These are phyloP conservation scores for Zoanthus sansibaricus DNA, from an alignment of 92 coral and sea anemone genomes.

Conservation along the genomic window DNA sequence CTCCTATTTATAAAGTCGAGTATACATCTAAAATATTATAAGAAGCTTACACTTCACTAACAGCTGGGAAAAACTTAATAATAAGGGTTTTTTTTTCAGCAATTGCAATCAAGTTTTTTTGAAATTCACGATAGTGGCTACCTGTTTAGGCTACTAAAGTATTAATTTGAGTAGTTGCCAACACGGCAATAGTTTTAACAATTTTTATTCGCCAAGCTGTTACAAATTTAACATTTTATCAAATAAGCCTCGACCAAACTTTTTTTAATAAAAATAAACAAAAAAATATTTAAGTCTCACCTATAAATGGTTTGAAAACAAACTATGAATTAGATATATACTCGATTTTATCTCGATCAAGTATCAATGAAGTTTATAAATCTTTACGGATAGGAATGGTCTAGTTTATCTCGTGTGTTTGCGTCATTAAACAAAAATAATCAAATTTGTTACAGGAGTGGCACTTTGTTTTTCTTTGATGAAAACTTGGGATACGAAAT, in stretches of 20 bases:
- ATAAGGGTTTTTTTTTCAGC: not conserved
- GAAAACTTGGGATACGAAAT: conserved; percentile 45
- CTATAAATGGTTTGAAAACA: conserved; percentile 2
- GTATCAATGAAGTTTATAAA: conserved; percentile 26
- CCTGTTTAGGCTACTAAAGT: not conserved
- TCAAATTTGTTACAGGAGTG: not conserved
- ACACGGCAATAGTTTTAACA: not conserved
- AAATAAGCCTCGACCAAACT: conserved; percentile 4
- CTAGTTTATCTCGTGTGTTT: not conserved
- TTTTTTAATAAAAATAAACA: conserved; percentile 22
- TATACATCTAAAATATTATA: not conserved
- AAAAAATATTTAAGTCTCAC: conserved; percentile 23
- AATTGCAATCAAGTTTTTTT: not conserved
- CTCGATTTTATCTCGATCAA: conserved; percentile 25
- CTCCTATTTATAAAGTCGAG: not conserved
- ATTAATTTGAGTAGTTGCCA: not conserved
- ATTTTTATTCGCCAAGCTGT: not conserved
- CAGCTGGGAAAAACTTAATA: conserved; percentile 23
- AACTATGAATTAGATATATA: conserved; percentile 7
- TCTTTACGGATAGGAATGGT: not conserved
- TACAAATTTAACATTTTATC: conserved; percentile 18
- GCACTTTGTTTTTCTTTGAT: conserved; percentile 29
- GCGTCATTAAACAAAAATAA: not conserved
- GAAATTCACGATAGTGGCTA: not conserved
- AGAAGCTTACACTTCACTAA: too few relatives aligned